Evolutionary conservation across 2,113 vertebrate species (phyloP).

Genomic region (Typhlomys cinereus): DNA sequence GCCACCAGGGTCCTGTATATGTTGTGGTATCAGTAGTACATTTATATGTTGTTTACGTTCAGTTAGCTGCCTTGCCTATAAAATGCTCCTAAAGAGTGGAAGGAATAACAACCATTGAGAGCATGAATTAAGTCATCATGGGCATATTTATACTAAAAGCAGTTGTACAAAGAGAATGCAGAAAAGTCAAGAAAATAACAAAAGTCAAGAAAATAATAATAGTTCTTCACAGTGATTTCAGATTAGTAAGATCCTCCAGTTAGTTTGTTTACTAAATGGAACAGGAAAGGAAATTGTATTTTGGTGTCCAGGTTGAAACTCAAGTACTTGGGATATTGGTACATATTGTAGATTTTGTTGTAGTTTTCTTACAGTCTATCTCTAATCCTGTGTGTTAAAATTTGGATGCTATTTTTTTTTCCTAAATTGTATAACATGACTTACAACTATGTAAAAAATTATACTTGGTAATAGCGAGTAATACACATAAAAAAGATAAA

Average conservation of each 20-base stretch:
- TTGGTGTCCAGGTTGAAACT: slow-evolving; percentile 10
- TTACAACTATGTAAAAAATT: background rate
- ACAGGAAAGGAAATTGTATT: background rate
- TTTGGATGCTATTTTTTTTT: background rate
- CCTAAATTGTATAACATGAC: background rate
- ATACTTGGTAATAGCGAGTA: slow-evolving; percentile 15
- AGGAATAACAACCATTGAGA: background rate
- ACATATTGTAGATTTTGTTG: slow-evolving; percentile 27
- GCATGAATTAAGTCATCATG: background rate
- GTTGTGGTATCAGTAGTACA: background rate
- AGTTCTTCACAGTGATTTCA: background rate
- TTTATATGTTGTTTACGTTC: background rate
- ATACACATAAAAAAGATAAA: background rate
- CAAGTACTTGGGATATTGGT: background rate
- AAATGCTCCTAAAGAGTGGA: background rate
- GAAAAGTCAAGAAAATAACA: background rate
- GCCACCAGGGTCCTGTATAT: background rate
- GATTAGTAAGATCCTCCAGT: background rate
- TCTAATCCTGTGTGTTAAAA: background rate
- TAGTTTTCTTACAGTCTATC: slow-evolving; percentile 17
- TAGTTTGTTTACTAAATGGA: background rate
- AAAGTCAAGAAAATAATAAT: too few species aligned
- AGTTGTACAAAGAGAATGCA: background rate
- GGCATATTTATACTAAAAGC: background rate
- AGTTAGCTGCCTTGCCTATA: background rate